Conservation (phyloP, 2,113 vertebrate genomes). For the Pluvianellus socialis region DNA sequence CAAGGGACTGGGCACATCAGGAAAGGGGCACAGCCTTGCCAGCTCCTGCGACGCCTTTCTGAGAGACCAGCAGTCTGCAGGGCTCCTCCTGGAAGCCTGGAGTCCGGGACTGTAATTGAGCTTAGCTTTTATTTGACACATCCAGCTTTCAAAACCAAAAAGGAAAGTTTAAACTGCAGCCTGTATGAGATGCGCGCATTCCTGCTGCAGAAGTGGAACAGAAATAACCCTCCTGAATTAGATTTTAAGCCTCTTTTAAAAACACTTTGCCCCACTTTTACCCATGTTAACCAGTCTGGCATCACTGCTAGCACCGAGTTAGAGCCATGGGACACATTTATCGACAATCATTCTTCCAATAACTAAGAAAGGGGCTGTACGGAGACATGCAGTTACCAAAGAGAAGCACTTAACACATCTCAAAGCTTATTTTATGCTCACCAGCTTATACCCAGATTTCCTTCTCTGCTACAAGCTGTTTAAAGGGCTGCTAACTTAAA, state of each 20-base stretch:
- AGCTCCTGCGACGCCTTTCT: background rate
- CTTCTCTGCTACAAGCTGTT: slow-evolving; percentile 9
- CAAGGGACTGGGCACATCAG: rapidly evolving
- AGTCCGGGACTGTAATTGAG: background rate
- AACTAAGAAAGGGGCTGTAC: background rate
- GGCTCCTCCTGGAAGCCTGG: background rate
- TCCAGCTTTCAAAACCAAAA: background rate
- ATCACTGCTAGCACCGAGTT: background rate
- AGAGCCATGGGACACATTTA: background rate
- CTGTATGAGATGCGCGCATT: rapidly evolving
- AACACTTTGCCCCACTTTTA: background rate
- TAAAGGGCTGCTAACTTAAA: slow-evolving; percentile 27
- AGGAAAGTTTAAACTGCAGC: background rate
- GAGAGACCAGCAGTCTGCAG: background rate
- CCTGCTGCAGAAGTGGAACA: background rate
- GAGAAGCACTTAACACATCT: background rate
- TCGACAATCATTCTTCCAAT: background rate
- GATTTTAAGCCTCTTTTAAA: background rate
- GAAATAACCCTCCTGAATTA: background rate
- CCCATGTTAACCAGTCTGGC: background rate
- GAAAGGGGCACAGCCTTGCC: background rate
- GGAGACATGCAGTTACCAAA: background rate
- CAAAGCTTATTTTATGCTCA: slow-evolving; percentile 19
- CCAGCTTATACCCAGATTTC: slow-evolving; percentile 8
- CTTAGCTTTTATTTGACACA: background rate